Base-by-base conservation (phyloP, 2,888 invertebrate genomes). In the Chironomus riparius region DNA sequence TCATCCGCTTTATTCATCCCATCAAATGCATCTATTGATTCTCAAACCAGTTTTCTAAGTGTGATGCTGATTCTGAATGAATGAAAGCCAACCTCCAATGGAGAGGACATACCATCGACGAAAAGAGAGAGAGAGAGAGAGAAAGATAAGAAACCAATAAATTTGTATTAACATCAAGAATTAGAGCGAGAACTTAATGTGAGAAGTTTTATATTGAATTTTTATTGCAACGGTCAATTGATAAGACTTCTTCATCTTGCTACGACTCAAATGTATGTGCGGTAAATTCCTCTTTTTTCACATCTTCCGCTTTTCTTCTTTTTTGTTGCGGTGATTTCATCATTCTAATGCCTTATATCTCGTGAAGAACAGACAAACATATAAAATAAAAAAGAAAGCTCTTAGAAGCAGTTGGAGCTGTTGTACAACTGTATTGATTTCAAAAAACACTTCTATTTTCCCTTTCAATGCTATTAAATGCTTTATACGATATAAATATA, bases 181-280 rank as follows among this genome's bases (percentile, higher is more conserved):
- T 71, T 71, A 71, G 71, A 71, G 56, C 71, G n/a, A 28, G 18
- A 28, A 38, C 15, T 62, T 62, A 47, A 73, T 73, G 72, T 18
- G 65, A 65, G 72, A 73, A 73, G 21, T 73, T 62, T n/a, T 73
- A 71, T 62, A 73, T 73, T 73, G 72, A 73, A 73, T 73, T 73
- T 73, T 73, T 73, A 73, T 73, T 62, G 72, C 18, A 28, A 38
- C 18, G 38, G 68, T n/a, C 68, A 68, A 21, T 47, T 73, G 72
- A 73, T 73, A 73, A 61, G 62, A 18, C 65, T 65, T 21, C 38
- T 38, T 15, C 65, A n/a, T 21, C 65, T 65, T n/a, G 28, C 50
- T 50, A 15, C 15, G n/a, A 50, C n/a, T 15, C 38, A 38, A 38
- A 38, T 38, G 28, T 4, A 38, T 38, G 38, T 38, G 38, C 38